phyloP scores from a whole-genome alignment of 2,888 invertebrate species.

The Terebella lapidaria region DNA sequence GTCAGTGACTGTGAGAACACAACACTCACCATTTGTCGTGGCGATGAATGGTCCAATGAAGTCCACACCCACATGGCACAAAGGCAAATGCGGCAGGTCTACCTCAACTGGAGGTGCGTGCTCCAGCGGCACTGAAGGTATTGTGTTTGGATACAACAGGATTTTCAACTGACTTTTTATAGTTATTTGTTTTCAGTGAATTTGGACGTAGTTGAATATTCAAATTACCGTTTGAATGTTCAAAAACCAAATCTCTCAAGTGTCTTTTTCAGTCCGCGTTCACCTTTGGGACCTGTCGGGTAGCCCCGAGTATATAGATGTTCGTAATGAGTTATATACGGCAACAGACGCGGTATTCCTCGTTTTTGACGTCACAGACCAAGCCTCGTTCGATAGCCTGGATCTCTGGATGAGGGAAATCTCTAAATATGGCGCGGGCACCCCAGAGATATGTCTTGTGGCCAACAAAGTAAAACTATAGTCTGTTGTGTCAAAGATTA shows the following conservation, averaged over 20 bases:
- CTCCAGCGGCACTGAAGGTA: constrained; percentile 42
- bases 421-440: constrained; percentile 30
- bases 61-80: too few species aligned
- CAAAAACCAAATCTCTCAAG: too few species aligned
- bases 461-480: constrained; percentile 37
- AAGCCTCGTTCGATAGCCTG: constrained; percentile 40
- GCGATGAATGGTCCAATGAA: too few species aligned
- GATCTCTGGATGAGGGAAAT: constrained; percentile 46
- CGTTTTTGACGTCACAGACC: constrained; percentile 45
- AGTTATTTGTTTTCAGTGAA: background rate
- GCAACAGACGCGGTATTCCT: constrained; percentile 46
- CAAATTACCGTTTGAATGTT: too few species aligned
- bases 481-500: background rate
- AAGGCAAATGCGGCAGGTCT: too few species aligned
- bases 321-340: constrained; percentile 47
- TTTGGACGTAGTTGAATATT: too few species aligned
- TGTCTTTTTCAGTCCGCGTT: constrained; percentile 38
- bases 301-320: constrained; percentile 44
- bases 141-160: too few species aligned
- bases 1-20: too few species aligned
- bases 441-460: constrained; percentile 34
- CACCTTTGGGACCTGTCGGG: constrained; percentile 52
- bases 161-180: too few species aligned
- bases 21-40: too few species aligned
- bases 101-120: too few species aligned